Evolutionary conservation across 1,140 invertebrate species (phyloP).

Genomic region (Diorhabda elongata): DNA sequence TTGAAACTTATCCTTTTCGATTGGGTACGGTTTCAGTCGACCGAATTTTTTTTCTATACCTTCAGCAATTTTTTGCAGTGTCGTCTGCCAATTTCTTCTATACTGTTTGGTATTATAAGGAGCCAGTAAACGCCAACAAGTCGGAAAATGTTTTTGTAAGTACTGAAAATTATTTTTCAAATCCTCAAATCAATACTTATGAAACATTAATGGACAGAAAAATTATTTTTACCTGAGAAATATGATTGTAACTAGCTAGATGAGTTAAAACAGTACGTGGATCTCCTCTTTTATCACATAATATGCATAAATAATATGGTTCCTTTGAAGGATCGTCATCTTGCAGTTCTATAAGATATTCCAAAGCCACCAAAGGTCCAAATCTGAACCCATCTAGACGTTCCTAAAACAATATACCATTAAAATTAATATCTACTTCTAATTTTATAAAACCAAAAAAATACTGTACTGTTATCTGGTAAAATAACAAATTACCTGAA

Average conservation of each 20-base stretch:
- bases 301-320: conserved; percentile 67
- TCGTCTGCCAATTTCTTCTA: conserved; percentile 52
- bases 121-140: conserved; percentile 39
- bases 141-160: conserved; percentile 55
- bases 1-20: conserved; percentile 53
- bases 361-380: conserved; percentile 54
- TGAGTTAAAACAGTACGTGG: conserved; percentile 70
- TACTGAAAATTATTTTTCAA: conserved; percentile 41
- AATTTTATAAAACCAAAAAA: too few relatives aligned
- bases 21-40: conserved; percentile 55
- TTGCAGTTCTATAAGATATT: conserved; percentile 67
- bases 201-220: not conserved
- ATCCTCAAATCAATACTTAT: not conserved
- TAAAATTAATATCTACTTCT: too few relatives aligned
- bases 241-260: conserved; percentile 67
- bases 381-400: conserved; percentile 42
- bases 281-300: conserved; percentile 72
- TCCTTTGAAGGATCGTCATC: conserved; percentile 58
- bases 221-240: conserved; percentile 32
- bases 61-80: conserved; percentile 54
- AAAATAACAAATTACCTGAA: conserved; percentile 50
- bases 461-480: conserved; percentile 30
- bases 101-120: conserved; percentile 49
- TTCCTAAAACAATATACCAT: conserved; percentile 28
- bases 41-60: conserved; percentile 60